phyloP scores from a whole-genome alignment of 2,797 vertebrate species.

The Argyrosomus regius region DNA sequence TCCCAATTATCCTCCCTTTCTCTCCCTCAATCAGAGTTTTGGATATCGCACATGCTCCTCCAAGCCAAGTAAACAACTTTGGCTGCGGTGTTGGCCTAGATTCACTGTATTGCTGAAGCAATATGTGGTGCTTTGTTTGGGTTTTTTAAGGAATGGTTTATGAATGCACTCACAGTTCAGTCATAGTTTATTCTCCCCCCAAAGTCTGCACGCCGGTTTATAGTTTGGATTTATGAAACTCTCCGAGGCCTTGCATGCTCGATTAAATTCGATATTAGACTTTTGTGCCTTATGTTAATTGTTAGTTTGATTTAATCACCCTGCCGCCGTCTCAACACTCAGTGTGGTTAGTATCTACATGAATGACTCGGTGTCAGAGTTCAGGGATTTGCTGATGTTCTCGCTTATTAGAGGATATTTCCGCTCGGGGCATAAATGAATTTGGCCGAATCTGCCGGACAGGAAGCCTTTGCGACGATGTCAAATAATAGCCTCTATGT shows the following conservation, averaged over 20 bases:
- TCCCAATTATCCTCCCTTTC: slow-evolving; percentile 68
- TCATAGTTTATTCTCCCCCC: slow-evolving; percentile 67
- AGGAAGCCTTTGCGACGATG: slow-evolving; percentile 71
- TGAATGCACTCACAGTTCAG: slow-evolving; percentile 75
- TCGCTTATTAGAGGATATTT: slow-evolving; percentile 62
- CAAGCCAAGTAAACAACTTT: slow-evolving; percentile 81
- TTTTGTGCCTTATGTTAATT: slow-evolving; percentile 45
- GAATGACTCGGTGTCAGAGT: slow-evolving; percentile 39
- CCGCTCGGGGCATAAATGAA: slow-evolving; percentile 67
- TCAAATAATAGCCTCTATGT: slow-evolving; percentile 75
- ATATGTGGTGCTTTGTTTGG: slow-evolving; percentile 72
- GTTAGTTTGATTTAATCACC: slow-evolving; percentile 47
- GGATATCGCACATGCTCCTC: slow-evolving; percentile 70
- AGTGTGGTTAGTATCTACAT: slow-evolving; percentile 16
- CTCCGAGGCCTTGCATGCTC: slow-evolving; percentile 21
- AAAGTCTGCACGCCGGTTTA: slow-evolving; percentile 56
- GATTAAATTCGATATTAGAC: slow-evolving; percentile 42
- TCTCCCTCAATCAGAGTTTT: slow-evolving; percentile 74
- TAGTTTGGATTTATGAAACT: slow-evolving; percentile 51
- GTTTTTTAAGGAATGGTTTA: slow-evolving; percentile 71
- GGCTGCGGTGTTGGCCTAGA: slow-evolving; percentile 78
- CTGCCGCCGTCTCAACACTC: slow-evolving; percentile 24
- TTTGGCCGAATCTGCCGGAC: slow-evolving; percentile 66
- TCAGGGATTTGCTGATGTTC: slow-evolving; percentile 38
- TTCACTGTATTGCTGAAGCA: slow-evolving; percentile 74